Evolutionary conservation across 2,113 vertebrate species (phyloP).

Genomic region (Alexandromys fortis): DNA sequence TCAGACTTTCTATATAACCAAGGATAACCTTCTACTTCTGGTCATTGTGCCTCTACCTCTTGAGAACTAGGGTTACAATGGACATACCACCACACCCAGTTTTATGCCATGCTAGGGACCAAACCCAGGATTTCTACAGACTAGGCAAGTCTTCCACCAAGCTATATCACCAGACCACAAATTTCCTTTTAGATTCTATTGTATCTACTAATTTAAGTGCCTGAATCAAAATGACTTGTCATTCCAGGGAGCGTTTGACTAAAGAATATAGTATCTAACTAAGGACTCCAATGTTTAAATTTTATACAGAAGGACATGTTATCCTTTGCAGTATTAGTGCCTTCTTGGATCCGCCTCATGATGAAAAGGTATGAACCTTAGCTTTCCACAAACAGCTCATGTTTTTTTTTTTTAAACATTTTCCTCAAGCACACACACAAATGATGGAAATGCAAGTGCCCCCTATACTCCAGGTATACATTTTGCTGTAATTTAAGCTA

Average conservation of each 20-base stretch:
- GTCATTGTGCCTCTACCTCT: not conserved
- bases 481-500: not conserved
- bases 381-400: not conserved
- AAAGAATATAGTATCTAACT: not conserved
- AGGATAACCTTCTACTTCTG: not conserved
- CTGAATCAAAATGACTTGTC: conserved; percentile 5
- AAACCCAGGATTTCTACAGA: not conserved
- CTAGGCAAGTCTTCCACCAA: not conserved
- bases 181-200: not conserved
- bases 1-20: not conserved
- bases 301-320: conserved; percentile 82
- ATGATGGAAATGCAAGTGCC: not conserved
- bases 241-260: not conserved
- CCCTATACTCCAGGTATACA: not conserved
- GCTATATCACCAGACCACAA: not conserved
- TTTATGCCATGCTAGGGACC: not conserved
- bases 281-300: conserved; percentile 45
- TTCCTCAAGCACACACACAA: not conserved
- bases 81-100: too few relatives aligned
- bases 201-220: conserved; percentile 43
- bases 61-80: not conserved
- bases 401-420: not conserved
- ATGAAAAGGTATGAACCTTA: conserved; percentile 81
- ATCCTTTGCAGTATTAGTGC: conserved; percentile 81
- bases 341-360: conserved; percentile 82